Base-by-base conservation (phyloP, 2,888 invertebrate genomes). In the Aricia artaxerxes region DNA sequence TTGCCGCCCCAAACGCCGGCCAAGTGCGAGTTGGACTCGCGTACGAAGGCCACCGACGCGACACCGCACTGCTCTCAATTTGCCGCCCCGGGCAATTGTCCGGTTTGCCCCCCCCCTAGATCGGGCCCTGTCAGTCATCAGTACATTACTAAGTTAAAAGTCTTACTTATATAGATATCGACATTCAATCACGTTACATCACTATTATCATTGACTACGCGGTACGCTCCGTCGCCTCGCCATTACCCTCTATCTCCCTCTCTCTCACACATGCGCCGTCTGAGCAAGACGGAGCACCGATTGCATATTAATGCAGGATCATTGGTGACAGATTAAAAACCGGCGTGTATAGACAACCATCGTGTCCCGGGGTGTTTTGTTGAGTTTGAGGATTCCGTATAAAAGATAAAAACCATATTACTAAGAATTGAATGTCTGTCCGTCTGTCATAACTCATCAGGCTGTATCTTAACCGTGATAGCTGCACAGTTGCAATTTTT, bases 141-240 rank as follows among this genome's bases (percentile, higher is more conserved):
- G n/a, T 40, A 40, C 5, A 40, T 40, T 40, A 40, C 5, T 40
- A 40, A 40, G 5, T 0, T 40, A n/a, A 2, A 1, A 61, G 7
- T 1, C 7, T 1, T 24, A 57, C 5, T 5, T 40, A 40, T 5
- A 7, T 77, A 73, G 60, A 76, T 75, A 81, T 83, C 83, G 82
- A 82, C 49, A 64, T 79, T 72, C 69, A 76, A 79, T 77, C 16
- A 38, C 16, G 35, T 60, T 83, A 78, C 89, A 84, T 80, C 89
- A 78, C 88, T 89, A 87, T 57, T 72, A 84, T 92, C 91, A 90
- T 90, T 90, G 89, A 91, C 89, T 91, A 89, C 85, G 90, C 89
- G 82, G 69, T 69, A 87, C 90, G 92, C 87, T 89, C 88, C 93
- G 93, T 89, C 93, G 92, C 92, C 90, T 88, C 89, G 91, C 93